A percentile compares a stretch with the other conserved stretches of the same genome.
phyloP scores from a whole-genome alignment of 2,113 vertebrate species.

The Rattus rattus region DNA sequence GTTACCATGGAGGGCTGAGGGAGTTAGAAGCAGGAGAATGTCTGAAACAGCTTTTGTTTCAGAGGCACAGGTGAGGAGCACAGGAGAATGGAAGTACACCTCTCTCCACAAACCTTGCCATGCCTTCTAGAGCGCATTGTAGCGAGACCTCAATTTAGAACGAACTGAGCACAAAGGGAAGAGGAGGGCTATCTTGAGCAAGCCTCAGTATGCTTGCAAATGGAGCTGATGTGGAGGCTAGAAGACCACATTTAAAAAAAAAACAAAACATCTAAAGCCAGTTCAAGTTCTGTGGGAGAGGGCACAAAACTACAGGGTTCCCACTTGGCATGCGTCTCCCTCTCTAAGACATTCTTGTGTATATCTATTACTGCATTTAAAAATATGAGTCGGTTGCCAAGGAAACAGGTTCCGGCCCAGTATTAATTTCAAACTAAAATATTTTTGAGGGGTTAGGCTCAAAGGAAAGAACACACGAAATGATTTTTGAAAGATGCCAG shows the following conservation, averaged over 20 bases:
- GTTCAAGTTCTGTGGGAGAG: conserved; percentile 75
- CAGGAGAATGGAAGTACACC: conserved; percentile 80
- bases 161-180: conserved; percentile 73
- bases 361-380: conserved; percentile 84
- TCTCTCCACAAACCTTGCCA: conserved; percentile 79
- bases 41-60: conserved; percentile 80
- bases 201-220: conserved; percentile 75
- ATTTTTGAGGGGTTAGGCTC: conserved; percentile 84
- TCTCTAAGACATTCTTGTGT: conserved; percentile 81
- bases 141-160: conserved; percentile 78
- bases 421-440: conserved; percentile 92
- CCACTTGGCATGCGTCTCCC: conserved; percentile 82
- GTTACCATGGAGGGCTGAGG: conserved; percentile 73
- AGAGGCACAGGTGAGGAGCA: conserved; percentile 69
- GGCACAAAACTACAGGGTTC: conserved; percentile 76
- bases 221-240: conserved; percentile 78
- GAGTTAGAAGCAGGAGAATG: conserved; percentile 72
- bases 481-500: conserved; percentile 75
- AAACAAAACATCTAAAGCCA: conserved; percentile 75
- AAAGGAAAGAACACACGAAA: conserved; percentile 77
- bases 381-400: conserved; percentile 94
- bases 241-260: conserved; percentile 63
- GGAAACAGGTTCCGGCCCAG: conserved; percentile 96
- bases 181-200: conserved; percentile 54
- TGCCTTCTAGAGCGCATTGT: conserved; percentile 75